phyloP scores from a whole-genome alignment of 2,888 invertebrate species.

The Caenorhabditis sp. region DNA sequence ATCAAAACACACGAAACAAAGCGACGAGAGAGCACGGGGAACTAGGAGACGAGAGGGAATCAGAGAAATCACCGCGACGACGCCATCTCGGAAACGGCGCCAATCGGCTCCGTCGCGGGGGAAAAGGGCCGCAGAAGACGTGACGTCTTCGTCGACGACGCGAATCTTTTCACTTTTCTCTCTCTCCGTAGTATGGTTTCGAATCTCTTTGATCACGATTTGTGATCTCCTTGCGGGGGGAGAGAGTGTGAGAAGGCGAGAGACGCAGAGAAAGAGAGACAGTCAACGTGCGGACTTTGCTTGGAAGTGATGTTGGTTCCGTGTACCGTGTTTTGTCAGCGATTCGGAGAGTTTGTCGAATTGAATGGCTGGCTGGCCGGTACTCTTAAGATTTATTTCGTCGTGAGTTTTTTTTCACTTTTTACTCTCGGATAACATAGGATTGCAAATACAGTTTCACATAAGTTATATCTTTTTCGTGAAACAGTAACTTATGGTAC shows the following conservation, averaged over 20 bases:
- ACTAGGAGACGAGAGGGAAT: neutral
- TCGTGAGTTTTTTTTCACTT: too few relatives aligned
- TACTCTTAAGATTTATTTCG: too few relatives aligned
- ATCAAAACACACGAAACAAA: slow-evolving; percentile 15
- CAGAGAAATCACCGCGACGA: slow-evolving; percentile 17
- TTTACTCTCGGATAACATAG: too few relatives aligned
- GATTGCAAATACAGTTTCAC: too few relatives aligned
- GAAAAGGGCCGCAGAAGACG: neutral
- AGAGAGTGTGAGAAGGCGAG: neutral
- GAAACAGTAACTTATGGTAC: too few relatives aligned
- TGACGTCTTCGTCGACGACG: too few relatives aligned
- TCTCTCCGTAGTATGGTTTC: slow-evolving; percentile 25
- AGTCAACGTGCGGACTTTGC: neutral
- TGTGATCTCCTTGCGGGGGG: neutral
- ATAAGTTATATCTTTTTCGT: too few relatives aligned
- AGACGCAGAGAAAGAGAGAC: neutral
- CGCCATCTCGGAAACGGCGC: slow-evolving; percentile 25
- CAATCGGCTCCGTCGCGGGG: slow-evolving; percentile 24
- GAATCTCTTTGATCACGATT: slow-evolving; percentile 2
- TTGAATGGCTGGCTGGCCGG: too few relatives aligned
- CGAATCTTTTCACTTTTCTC: too few relatives aligned
- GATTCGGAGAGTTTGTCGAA: too few relatives aligned
- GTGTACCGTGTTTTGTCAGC: too few relatives aligned
- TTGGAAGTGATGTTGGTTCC: neutral
- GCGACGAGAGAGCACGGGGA: neutral